Base-by-base conservation (phyloP, 2,113 vertebrate genomes). In the mouse (Mus musculus) region DNA sequence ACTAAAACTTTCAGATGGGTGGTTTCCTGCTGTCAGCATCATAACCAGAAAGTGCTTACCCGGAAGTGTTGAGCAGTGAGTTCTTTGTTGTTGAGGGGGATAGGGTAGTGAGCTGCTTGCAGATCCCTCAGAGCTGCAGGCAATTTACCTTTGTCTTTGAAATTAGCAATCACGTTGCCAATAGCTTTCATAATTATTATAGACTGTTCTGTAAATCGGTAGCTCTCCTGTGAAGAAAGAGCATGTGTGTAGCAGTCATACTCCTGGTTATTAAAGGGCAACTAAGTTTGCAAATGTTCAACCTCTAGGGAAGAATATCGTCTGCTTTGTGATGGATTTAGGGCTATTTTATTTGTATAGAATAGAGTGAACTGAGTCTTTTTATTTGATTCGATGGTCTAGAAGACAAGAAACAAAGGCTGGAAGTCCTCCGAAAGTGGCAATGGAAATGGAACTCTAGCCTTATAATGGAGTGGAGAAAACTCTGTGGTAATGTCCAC, bases 151-250 rank as follows among this genome's bases (percentile, higher is more conserved):
- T 97, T 96, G 95, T 97, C 97, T 86, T 97, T 98, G 97, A 99
- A 99, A 97, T 97, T 98, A 97, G 96, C 92, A 89, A 99, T 98
- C 90, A 99, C 98, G 93, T 95, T 98, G 92, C 98, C 98, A 96
- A 99, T 89, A 90, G 99, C 98, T 96, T 96, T 98, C 94, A 99
- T 93, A 90, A 99, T 99, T n/a, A 46, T 86, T 28, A 94, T 72
- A 36, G 99, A 98, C 95, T 99, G 99, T 87, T 99, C 98, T 91
- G 90, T 98, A 97, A 99, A 99, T 28, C 98, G 97, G 91, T 88
- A 96, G 97, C 99, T 99, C 91, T 99, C 99, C 99, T 99, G 95
- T 30, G 90, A 91, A 95, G 54, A 96, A 9, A 94, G 61, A 71
- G 1, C 10, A 96, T 28, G 54, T 28, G 56, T 9, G 95, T 13